Base-by-base conservation (phyloP, 2,888 invertebrate genomes). In the Drosophila trichaetosa region DNA sequence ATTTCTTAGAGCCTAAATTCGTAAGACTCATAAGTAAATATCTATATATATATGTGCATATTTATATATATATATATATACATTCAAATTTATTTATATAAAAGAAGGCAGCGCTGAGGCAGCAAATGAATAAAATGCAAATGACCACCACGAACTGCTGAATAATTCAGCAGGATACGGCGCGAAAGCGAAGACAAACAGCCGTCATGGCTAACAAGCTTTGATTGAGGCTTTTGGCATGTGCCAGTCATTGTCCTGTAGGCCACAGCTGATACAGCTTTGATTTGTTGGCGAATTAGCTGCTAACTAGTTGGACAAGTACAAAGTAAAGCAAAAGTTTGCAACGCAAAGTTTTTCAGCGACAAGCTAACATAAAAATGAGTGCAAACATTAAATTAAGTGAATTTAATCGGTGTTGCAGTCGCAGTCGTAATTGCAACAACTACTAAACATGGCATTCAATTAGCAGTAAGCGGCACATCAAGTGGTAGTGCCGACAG, bases 101-200 rank as follows among this genome's bases (percentile, higher is more conserved):
- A 10, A 38, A 40, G 40, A 21, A 63, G 53, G 24, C 11, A 24
- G n/a, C 24, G 38, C 38, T 40, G 64, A 8, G 69, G 66, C 75
- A 71, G 72, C 75, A 79, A 90, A 78, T 80, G 73, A 76, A 54
- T 75, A 75, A 54, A 70, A 74, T 73, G 80, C 68, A 72, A 76
- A 83, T 80, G 69, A 72, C 63, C 59, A 53, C 54, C 65, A 57
- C n/a, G 38, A 68, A 56, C 69, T 84, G 73, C 33, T 89, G 89
- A 89, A 89, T 89, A 66, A 89, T 89, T 91, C 90, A 89, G 34
- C 75, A 88, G 86, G 64, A 78, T 79, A 76, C 51, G 68, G 70
- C 48, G 36, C 51, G 59, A 58, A 49, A 61, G 63, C 73, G 67
- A 74, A 77, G 75, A 76, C 84, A 73, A 83, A 83, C 73, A 80